Evolutionary conservation across 2,113 vertebrate species (phyloP), one percentile per base, ranked within the genome.

Genomic region (Columbina picui): DNA sequence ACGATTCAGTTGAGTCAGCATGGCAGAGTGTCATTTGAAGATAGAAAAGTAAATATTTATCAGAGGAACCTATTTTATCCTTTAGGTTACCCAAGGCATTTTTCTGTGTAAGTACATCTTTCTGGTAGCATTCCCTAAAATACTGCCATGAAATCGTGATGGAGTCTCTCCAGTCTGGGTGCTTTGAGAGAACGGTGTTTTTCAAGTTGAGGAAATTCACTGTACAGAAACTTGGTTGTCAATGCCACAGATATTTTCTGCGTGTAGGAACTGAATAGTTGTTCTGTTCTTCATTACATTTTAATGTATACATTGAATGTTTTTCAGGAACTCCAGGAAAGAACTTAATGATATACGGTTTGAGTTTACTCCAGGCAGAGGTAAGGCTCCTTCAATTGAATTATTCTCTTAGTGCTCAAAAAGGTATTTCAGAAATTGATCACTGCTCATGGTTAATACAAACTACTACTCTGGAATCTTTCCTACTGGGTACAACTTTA

Each of bases 341-440:
- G 99, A 99, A 96, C 98, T 99, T 97, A 99, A 99, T 98, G 99
- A 99, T 97, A 99, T 99, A 98, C 98, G 99, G 80, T 99, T 99
- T 98, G 99, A 99, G 96, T 99, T 99, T 98, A 99, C 99, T 96
- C 99, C 99, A 87, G 99, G 99, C 70, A 99, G 99, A 98, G 99
- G 99, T 99, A 97, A 98, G 98, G 89, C 68, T 97, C 84, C 56
- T 97, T 95, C 86, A 90, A 94, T 79, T 96, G 94, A 95, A 96
- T 97, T 98, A 95, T 94, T 94, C 81, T 93, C 69, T 97, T 95
- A 95, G 73, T 96, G 87, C 77, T 95, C 67, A 85, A 77, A 95
- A 95, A 84, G 75, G 12, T 83, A 73, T 96, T 97, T 95, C 70
- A 94, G 71, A 96, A 97, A 93, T 96, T 77, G 80, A 94, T 97